Evolutionary conservation across 2,797 vertebrate species (phyloP).

Genomic region (Myripristis murdjan): DNA sequence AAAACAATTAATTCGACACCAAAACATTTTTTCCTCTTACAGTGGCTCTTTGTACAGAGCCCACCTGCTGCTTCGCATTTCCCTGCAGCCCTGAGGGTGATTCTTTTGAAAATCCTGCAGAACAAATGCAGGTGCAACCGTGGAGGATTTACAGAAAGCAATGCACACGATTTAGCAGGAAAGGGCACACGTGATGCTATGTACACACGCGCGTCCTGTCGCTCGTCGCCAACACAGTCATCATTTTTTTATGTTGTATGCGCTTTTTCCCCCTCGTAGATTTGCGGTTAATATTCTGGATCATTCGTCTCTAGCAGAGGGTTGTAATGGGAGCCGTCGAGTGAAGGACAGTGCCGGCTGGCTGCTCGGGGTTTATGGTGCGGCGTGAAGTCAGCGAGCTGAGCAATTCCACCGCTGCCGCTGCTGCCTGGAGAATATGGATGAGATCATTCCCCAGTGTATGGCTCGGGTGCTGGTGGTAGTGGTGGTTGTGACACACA

Average conservation of each 20-base stretch:
- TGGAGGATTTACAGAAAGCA: slow-evolving; percentile 34
- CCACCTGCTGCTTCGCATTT: neutral
- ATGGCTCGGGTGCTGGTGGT: too few relatives aligned
- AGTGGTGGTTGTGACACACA: neutral
- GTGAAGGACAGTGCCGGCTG: slow-evolving; percentile 62
- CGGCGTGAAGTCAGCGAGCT: slow-evolving; percentile 63
- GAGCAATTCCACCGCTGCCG: slow-evolving; percentile 46
- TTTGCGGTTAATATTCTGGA: slow-evolving; percentile 60
- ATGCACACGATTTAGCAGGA: slow-evolving; percentile 38
- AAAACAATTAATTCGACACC: too few relatives aligned
- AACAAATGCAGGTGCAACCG: slow-evolving; percentile 25
- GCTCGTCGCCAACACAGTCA: slow-evolving; percentile 28
- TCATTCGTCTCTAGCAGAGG: slow-evolving; percentile 52
- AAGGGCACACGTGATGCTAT: slow-evolving; percentile 9
- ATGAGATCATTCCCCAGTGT: slow-evolving; percentile 65
- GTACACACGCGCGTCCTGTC: slow-evolving; percentile 1
- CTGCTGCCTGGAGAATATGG: slow-evolving; percentile 65
- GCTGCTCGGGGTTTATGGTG: slow-evolving; percentile 67
- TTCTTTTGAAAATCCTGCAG: neutral
- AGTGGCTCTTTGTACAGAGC: slow-evolving; percentile 4
- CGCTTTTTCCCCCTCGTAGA: slow-evolving; percentile 5
- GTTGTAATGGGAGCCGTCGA: slow-evolving; percentile 66
- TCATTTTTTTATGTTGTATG: slow-evolving; percentile 28
- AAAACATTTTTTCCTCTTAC: neutral
- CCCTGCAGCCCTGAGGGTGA: neutral